Evolutionary conservation across 2,797 vertebrate species (phyloP), one percentile per base, ranked within the genome.

Genomic region (Centropyge bicolor): DNA sequence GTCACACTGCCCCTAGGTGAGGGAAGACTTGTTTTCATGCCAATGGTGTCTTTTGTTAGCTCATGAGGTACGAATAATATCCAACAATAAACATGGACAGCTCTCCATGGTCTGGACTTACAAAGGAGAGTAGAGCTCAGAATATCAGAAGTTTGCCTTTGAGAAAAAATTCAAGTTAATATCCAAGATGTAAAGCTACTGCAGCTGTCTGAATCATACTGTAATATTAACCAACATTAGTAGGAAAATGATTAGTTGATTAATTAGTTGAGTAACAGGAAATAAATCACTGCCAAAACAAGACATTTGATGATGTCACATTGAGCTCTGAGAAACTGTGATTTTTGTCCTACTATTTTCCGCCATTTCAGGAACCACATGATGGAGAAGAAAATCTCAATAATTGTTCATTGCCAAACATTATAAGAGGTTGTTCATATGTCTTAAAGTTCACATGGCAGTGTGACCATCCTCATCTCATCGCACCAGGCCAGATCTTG

Each of bases 1-100:
- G 61, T 81, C 69, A 78, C 46, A 64, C 20, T 68, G 69, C 73
- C 76, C 45, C 0, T 36, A 74, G 70, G 65, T 52, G 17, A 59
- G 35, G 19, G 70, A 41, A 65, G 22, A 9, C 56, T 36, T 49
- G 74, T 56, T 57, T 40, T 22, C 31, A 43, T 74, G 10, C 2
- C 45, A 41, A 2, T 4, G 6, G 46, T 73, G 51, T 71, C 68
- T 65, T 59, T 66, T 66, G 35, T 40, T 45, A 19, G 35, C 2
- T 74, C 1, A 49, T 45, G n/a, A 56, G 38, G 8, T 20, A 27
- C 12, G 2, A n/a, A 73, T 67, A 56, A 62, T 62, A 72, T 62
- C 8, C 38, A 68, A 46, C 46, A 61, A 76, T 49, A 60, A 77
- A 48, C 1, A 0, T 19, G 40, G 60, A 75, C 51, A 68, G 27